These are phyloP conservation scores for Ashinkailepas kermadecensis DNA, from an alignment of 2,888 invertebrate genomes.

Conservation along the genomic window DNA sequence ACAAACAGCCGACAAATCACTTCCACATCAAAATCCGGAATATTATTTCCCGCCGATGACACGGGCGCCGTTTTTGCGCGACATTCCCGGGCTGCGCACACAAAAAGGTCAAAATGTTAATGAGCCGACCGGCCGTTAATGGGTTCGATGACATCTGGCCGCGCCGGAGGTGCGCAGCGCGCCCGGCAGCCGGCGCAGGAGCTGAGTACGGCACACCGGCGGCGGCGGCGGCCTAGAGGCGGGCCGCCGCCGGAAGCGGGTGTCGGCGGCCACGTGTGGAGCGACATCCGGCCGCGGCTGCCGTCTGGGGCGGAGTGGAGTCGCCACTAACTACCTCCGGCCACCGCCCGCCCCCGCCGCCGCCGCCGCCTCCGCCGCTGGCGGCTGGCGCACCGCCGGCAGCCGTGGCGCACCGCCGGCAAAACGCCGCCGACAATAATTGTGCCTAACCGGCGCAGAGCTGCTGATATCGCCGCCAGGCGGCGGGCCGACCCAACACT, in stretches of 20 bases:
- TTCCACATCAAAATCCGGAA: too few relatives aligned
- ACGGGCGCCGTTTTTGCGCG: neutral
- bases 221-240: neutral
- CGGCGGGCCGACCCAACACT: too few relatives aligned
- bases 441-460: too few relatives aligned
- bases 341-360: slow-evolving; percentile 8
- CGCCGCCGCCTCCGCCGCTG: neutral
- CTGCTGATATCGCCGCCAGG: too few relatives aligned
- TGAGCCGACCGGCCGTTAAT: neutral
- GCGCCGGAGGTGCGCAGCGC: too few relatives aligned
- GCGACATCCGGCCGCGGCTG: neutral
- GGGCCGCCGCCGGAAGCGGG: neutral
- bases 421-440: too few relatives aligned
- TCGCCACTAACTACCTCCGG: slow-evolving; percentile 44
- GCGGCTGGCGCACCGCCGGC: neutral
- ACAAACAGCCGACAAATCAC: too few relatives aligned
- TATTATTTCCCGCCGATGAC: neutral
- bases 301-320: slow-evolving; percentile 65
- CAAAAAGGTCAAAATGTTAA: neutral
- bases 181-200: neutral
- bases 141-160: neutral
- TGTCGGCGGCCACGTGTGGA: slow-evolving; percentile 3
- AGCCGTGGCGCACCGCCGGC: neutral
- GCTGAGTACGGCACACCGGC: neutral
- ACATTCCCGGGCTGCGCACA: neutral